Conservation (phyloP, 2,797 vertebrate species). For the Sebastes nivosus region DNA sequence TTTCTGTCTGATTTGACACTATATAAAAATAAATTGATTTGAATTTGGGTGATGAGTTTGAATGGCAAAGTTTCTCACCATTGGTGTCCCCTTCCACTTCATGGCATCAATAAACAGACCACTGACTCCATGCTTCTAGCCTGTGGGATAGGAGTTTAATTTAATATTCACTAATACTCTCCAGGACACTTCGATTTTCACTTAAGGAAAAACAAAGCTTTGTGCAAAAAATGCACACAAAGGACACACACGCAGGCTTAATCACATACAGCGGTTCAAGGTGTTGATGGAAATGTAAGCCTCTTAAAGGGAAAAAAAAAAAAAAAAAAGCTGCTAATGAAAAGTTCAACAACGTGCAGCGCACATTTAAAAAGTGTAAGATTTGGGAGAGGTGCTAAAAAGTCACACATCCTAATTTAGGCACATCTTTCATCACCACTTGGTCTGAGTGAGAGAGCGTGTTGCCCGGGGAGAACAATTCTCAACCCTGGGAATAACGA, state of each 20-base stretch:
- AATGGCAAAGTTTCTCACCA: neutral
- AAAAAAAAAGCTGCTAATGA: slow-evolving; percentile 44
- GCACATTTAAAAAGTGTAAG: slow-evolving; percentile 42
- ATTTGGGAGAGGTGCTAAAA: slow-evolving; percentile 54
- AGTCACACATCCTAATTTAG: slow-evolving; percentile 60
- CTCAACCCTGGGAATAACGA: slow-evolving; percentile 27
- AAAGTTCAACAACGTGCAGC: slow-evolving; percentile 40
- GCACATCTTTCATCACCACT: slow-evolving; percentile 51
- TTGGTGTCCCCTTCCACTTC: neutral
- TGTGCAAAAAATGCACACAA: slow-evolving; percentile 4
- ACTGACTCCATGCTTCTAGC: neutral
- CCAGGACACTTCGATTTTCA: slow-evolving; percentile 23
- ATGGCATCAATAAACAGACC: neutral
- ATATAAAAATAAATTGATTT: too few species aligned
- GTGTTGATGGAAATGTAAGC: slow-evolving; percentile 45
- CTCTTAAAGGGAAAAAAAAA: slow-evolving; percentile 1
- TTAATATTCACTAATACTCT: slow-evolving; percentile 27
- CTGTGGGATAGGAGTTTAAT: neutral
- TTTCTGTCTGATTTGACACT: too few species aligned
- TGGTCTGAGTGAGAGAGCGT: slow-evolving; percentile 21
- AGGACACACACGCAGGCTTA: slow-evolving; percentile 11
- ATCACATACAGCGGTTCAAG: slow-evolving; percentile 24
- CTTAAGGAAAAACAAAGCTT: slow-evolving; percentile 29
- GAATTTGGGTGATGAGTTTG: neutral
- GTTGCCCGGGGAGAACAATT: slow-evolving; percentile 32